Base-by-base conservation (phyloP, 2,888 invertebrate genomes). In the Bedellia somnulentella region DNA sequence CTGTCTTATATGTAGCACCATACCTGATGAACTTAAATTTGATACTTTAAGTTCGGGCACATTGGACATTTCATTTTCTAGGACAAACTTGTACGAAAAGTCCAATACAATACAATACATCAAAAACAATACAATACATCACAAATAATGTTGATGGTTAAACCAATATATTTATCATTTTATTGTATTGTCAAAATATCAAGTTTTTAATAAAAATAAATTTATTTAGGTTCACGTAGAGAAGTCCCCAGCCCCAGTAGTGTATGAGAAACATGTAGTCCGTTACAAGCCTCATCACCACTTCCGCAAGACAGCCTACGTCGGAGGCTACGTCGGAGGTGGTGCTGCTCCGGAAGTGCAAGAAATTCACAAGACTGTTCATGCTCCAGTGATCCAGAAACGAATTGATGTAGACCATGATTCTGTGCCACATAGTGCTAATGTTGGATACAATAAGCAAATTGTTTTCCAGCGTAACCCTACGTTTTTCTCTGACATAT, bases 401-500 rank as follows among this genome's bases (percentile, higher is more conserved):
- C 56, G 67, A 39, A 40, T 67, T 4, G 70, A 73, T 35, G 44
- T 58, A 13, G 57, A 44, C 12, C 35, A 45, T 47, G 30, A 36
- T 8, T 42, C 45, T 14, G 41, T 40, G 13, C 9, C 5, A 5
- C 5, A 18, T 6, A 6, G 5, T 6, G 18, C 18, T 9, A 9
- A 5, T 18, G 18, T 18, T 6, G 28, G 31, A 5, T 58, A 47
- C 39, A 62, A 42, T 21, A 64, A 58, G 38, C 52, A 52, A 45
- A 51, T 60, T 2, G 50, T 55, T 2, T 40, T 51, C 16, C 54
- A 58, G 30, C 56, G 47, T 24, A 67, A 60, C 32, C 67, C 71
- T 1, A 57, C 63, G n/a, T 67, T 83, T 32, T 80, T 81, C 42
- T 70, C 77, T 24, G 82, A 83, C 43, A 80, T 83, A 35, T 82